These are phyloP conservation scores for Goniozus legneri DNA, from an alignment of 1,140 invertebrate species.

Conservation along the genomic window DNA sequence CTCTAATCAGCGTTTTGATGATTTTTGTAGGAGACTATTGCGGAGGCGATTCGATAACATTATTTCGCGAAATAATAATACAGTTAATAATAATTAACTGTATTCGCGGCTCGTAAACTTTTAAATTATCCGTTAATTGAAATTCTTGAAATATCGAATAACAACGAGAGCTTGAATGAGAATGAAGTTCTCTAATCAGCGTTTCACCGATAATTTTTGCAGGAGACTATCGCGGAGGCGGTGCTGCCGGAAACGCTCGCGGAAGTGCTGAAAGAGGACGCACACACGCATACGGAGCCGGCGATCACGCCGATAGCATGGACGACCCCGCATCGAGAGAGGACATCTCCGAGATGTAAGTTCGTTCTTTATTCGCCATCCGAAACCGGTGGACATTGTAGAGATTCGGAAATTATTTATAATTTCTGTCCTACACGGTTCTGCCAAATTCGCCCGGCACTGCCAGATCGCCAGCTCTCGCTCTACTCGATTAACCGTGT, in stretches of 20 bases:
- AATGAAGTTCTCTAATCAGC: too few species aligned
- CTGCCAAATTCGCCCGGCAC: conserved; percentile 1
- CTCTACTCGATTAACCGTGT: too few species aligned
- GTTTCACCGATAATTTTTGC: too few species aligned
- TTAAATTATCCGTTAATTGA: too few species aligned
- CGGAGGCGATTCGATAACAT: too few species aligned
- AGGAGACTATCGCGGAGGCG: conserved; percentile 42
- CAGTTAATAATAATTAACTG: too few species aligned
- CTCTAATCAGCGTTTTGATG: too few species aligned
- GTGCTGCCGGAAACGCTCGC: conserved; percentile 39
- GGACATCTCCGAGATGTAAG: conserved; percentile 53
- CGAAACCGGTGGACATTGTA: neutral
- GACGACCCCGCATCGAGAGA: conserved; percentile 50
- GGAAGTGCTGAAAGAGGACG: conserved; percentile 45
- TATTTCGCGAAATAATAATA: too few species aligned
- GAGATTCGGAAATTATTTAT: conserved; percentile 2
- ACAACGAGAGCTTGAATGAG: too few species aligned
- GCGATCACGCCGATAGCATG: conserved; percentile 48
- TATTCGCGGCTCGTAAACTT: too few species aligned
- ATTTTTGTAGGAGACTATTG: conserved; percentile 38
- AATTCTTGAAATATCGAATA: too few species aligned
- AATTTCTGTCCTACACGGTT: neutral
- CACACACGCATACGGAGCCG: conserved; percentile 37
- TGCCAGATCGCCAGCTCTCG: too few species aligned
- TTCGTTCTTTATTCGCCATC: conserved; percentile 3